These are phyloP conservation scores for Miniopterus natalensis DNA, from an alignment of 2,113 vertebrate genomes.

Conservation along the genomic window DNA sequence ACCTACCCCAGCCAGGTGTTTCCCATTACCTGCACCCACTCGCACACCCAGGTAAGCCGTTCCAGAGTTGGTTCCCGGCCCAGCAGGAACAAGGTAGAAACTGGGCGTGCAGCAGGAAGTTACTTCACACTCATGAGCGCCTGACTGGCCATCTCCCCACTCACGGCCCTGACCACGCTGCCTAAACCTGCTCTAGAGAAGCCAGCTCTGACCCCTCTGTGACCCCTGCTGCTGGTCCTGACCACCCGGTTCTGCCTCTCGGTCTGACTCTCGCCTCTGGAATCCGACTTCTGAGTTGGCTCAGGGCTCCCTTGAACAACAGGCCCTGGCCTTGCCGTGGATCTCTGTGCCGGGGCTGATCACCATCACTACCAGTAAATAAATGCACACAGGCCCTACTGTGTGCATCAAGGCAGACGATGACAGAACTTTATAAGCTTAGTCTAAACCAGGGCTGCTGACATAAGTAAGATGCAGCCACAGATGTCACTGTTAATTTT, in stretches of 20 bases:
- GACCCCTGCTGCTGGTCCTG: not conserved
- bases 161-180: not conserved
- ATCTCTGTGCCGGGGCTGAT: not conserved
- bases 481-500: not conserved
- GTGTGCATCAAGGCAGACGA: not conserved
- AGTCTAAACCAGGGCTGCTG: not conserved
- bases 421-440: not conserved
- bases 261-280: not conserved
- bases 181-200: conserved; percentile 20
- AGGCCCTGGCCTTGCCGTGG: not conserved
- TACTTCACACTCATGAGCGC: not conserved
- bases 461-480: not conserved
- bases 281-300: not conserved
- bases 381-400: not conserved
- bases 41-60: conserved; percentile 31
- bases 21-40: conserved; percentile 73
- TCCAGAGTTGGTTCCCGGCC: conserved; percentile 32
- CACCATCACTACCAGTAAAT: not conserved
- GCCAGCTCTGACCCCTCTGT: not conserved
- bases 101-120: not conserved
- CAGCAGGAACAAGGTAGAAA: not conserved
- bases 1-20: conserved; percentile 77
- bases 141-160: not conserved
- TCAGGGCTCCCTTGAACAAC: not conserved
- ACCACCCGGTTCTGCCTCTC: not conserved